phyloP scores from a whole-genome alignment of 2,797 vertebrate genomes.

The Fistularia commersonii region DNA sequence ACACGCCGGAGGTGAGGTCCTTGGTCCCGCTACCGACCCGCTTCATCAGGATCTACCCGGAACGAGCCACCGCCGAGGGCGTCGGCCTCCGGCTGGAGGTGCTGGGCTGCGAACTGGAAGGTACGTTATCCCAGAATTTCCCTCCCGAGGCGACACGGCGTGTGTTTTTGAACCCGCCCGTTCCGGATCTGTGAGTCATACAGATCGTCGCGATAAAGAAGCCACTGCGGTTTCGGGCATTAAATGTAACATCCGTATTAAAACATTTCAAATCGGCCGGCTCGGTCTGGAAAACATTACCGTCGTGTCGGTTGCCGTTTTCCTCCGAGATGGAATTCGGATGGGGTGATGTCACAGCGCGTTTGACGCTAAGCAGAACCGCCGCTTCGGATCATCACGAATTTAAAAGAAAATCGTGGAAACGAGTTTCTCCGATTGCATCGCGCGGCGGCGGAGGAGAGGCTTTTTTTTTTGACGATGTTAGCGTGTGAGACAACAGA shows the following conservation, averaged over 20 bases:
- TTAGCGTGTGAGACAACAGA: too few species aligned
- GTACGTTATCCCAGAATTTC: constrained; percentile 55
- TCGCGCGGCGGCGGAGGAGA: too few species aligned
- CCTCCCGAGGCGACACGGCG: too few species aligned
- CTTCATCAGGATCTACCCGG: constrained; percentile 89
- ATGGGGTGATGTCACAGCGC: constrained; percentile 3
- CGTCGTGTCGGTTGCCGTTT: not conserved
- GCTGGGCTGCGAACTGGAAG: constrained; percentile 91
- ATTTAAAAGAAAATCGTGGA: not conserved
- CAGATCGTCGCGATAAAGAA: too few species aligned
- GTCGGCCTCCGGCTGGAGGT: constrained; percentile 87
- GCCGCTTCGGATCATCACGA: not conserved
- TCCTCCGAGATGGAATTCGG: constrained; percentile 4
- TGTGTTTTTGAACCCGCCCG: not conserved
- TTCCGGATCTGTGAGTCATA: too few species aligned
- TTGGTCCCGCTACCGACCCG: constrained; percentile 82
- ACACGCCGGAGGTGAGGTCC: constrained; percentile 87
- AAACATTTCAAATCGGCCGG: not conserved
- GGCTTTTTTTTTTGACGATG: too few species aligned
- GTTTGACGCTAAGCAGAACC: constrained; percentile 4
- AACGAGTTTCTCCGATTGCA: not conserved
- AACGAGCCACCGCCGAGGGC: constrained; percentile 87
- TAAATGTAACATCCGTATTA: not conserved
- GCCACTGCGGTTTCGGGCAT: not conserved
- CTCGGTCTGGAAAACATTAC: constrained; percentile 4